Evolutionary conservation across 1,140 invertebrate genomes (phyloP).

Genomic region (Nilaparvata lugens): DNA sequence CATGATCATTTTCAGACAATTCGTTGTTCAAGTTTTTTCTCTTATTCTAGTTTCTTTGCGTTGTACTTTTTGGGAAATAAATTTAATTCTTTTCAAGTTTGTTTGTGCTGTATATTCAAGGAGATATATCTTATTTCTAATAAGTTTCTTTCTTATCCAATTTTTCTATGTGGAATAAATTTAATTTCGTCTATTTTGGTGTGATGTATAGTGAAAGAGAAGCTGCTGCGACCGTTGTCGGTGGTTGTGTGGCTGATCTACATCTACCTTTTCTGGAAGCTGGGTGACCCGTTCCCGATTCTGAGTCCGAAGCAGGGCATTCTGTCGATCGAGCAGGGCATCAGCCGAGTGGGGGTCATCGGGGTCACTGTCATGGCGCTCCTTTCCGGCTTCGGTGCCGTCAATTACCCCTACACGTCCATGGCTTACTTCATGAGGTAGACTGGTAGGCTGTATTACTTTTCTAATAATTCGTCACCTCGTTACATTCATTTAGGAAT

Average conservation of each 20-base stretch:
- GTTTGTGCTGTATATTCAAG: too few relatives aligned
- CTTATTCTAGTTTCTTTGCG: too few relatives aligned
- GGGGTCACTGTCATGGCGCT: conserved; percentile 99
- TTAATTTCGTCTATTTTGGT: too few relatives aligned
- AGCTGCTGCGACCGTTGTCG: conserved; percentile 71
- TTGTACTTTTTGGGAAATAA: too few relatives aligned
- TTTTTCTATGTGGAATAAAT: too few relatives aligned
- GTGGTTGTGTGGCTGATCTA: conserved; percentile 82
- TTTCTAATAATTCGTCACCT: conserved; percentile 16
- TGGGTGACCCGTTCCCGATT: conserved; percentile 98
- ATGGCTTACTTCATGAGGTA: conserved; percentile 98
- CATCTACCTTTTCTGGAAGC: conserved; percentile 96
- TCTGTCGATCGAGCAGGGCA: conserved; percentile 90
- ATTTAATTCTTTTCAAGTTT: too few relatives aligned
- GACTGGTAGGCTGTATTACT: conserved; percentile 20
- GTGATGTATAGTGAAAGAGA: conserved; percentile 61
- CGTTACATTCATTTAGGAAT: neutral
- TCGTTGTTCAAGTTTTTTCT: too few relatives aligned
- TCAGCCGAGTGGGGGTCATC: conserved; percentile 92
- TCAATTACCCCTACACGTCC: conserved; percentile 98
- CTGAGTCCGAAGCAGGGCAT: conserved; percentile 88
- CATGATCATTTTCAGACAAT: too few relatives aligned
- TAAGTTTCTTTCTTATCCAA: too few relatives aligned
- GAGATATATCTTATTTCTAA: too few relatives aligned
- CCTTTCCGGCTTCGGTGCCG: conserved; percentile 98